Evolutionary conservation across 37 sponge, comb jelly and placozoan genomes (phyloP).

Genomic region (Amphimedon queenslandica): DNA sequence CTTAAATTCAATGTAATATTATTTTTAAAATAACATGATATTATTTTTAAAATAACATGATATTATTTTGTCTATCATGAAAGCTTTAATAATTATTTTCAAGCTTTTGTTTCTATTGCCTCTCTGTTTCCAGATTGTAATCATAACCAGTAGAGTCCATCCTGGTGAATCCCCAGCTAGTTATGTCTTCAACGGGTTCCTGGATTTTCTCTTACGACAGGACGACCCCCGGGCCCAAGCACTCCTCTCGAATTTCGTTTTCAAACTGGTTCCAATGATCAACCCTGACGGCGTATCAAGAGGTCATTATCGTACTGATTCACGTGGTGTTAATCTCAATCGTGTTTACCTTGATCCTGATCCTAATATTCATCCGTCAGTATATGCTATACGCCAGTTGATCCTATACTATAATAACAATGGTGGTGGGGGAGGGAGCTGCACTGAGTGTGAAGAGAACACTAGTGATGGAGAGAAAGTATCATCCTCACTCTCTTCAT

Average conservation of each 20-base stretch:
- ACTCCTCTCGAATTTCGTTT: slow-evolving; percentile 80
- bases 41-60: neutral
- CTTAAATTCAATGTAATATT: no score
- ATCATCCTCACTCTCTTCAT: neutral
- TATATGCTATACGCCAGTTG: slow-evolving; percentile 72
- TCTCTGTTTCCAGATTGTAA: slow-evolving; percentile 64
- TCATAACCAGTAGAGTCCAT: slow-evolving; percentile 88
- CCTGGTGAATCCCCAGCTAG: slow-evolving; percentile 97
- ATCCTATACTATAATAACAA: slow-evolving; percentile 79
- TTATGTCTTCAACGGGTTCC: slow-evolving; percentile 97
- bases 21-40: no score
- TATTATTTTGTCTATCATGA: no score
- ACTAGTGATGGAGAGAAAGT: neutral
- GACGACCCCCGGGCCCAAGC: slow-evolving; percentile 75
- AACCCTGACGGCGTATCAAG: slow-evolving; percentile 88
- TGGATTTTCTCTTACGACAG: slow-evolving; percentile 78
- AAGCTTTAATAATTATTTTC: neutral
- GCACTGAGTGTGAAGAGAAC: no score
- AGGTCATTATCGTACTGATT: slow-evolving; percentile 86
- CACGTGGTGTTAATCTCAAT: slow-evolving; percentile 87
- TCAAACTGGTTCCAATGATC: slow-evolving; percentile 93
- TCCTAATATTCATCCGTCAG: slow-evolving; percentile 77
- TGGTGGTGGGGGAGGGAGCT: neutral
- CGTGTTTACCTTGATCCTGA: slow-evolving; percentile 85
- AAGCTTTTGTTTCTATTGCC: neutral